These are phyloP conservation scores for Nerophis ophidion DNA, from an alignment of 2,113 vertebrate genomes.

Conservation along the genomic window DNA sequence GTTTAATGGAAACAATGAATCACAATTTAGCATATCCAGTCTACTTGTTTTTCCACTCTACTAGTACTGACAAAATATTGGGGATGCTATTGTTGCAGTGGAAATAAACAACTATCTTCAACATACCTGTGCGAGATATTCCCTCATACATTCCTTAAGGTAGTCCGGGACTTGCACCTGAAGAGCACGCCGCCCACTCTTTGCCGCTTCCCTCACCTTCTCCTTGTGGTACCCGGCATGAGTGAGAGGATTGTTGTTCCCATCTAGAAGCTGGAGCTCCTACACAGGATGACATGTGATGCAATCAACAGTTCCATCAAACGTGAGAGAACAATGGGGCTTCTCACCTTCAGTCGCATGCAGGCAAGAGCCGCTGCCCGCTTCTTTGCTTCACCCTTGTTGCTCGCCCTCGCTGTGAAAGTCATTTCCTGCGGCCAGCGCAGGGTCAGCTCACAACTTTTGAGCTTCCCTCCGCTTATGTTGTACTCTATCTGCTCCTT, in stretches of 20 bases:
- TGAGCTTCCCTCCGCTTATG: slow-evolving; percentile 76
- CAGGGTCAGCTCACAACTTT: slow-evolving; percentile 80
- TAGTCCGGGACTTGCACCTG: slow-evolving; percentile 77
- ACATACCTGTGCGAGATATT: slow-evolving; percentile 81
- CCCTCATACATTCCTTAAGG: slow-evolving; percentile 76
- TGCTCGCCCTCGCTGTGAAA: slow-evolving; percentile 78
- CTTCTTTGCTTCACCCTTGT: slow-evolving; percentile 78
- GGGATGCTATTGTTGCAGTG: background rate
- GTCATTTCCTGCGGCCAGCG: slow-evolving; percentile 87
- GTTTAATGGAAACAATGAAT: too few species aligned
- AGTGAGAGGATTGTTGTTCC: slow-evolving; percentile 85
- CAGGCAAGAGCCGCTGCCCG: slow-evolving; percentile 87
- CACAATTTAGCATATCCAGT: too few species aligned
- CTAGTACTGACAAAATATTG: too few species aligned
- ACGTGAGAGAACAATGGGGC: background rate
- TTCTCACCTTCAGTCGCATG: slow-evolving; percentile 83
- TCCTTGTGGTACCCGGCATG: slow-evolving; percentile 87
- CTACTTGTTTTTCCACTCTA: too few species aligned
- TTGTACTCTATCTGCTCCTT: slow-evolving; percentile 83
- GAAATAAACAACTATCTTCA: too few species aligned
- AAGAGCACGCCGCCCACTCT: slow-evolving; percentile 78
- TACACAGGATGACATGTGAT: slow-evolving; percentile 38
- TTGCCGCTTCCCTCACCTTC: slow-evolving; percentile 75
- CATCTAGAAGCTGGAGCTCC: slow-evolving; percentile 85
- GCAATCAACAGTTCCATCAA: background rate